Evolutionary conservation across 2,797 vertebrate species (phyloP).

Genomic region (Ctenosaura bakeri): DNA sequence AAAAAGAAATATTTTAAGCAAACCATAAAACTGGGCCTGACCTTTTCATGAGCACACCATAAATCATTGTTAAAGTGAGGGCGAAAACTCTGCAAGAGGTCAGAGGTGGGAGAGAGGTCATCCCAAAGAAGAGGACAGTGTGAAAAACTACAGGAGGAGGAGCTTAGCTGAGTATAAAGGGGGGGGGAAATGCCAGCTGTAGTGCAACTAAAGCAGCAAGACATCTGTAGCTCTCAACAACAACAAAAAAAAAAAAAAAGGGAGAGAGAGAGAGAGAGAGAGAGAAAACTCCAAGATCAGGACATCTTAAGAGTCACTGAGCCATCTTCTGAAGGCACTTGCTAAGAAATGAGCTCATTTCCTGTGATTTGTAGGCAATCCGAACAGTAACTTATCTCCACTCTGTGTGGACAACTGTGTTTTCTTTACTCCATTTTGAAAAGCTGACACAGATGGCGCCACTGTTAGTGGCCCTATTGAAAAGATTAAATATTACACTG

Average conservation of each 20-base stretch:
- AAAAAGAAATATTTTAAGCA: slow-evolving; percentile 87
- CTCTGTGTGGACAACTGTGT: not conserved
- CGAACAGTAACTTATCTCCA: not conserved
- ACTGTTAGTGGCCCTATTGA: slow-evolving; percentile 49
- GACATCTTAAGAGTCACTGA: not conserved
- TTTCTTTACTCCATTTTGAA: slow-evolving; percentile 2
- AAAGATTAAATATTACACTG: slow-evolving; percentile 78
- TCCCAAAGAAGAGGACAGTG: slow-evolving; percentile 80
- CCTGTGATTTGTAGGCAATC: not conserved
- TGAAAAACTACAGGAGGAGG: slow-evolving; percentile 78
- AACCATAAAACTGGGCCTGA: slow-evolving; percentile 86
- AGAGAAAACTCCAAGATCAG: not conserved
- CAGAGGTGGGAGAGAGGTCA: slow-evolving; percentile 85
- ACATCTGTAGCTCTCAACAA: slow-evolving; percentile 51
- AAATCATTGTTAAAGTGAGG: slow-evolving; percentile 88
- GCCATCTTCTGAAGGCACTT: not conserved
- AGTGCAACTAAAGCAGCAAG: slow-evolving; percentile 31
- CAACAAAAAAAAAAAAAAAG: not conserved
- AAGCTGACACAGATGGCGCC: not conserved
- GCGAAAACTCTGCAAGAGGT: slow-evolving; percentile 84
- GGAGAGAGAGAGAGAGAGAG: too few relatives aligned
- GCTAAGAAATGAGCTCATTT: slow-evolving; percentile 4
- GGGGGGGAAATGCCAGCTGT: slow-evolving; percentile 32
- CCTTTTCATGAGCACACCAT: slow-evolving; percentile 82
- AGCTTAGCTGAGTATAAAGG: slow-evolving; percentile 62